Conservation (phyloP, 1,140 invertebrate species). For the Pinna nobilis region DNA sequence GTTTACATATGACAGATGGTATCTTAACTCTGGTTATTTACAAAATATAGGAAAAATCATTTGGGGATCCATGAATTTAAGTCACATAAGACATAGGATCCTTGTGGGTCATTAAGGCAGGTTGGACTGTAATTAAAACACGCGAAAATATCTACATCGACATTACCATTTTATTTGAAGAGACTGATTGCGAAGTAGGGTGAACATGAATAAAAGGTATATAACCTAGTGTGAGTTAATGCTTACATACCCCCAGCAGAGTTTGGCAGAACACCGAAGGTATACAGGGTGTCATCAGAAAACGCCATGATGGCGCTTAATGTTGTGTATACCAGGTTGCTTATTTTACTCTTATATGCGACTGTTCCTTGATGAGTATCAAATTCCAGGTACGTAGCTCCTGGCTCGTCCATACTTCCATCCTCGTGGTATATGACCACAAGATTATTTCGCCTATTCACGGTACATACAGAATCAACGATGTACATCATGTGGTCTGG, state of each 20-base stretch:
- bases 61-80: too few species aligned
- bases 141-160: too few species aligned
- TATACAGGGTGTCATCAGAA: not conserved
- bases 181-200: not conserved
- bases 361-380: conserved; percentile 8
- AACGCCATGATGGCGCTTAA: not conserved
- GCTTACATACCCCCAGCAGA: not conserved
- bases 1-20: too few species aligned
- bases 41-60: too few species aligned
- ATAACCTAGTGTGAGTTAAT: not conserved
- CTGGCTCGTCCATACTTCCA: not conserved
- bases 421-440: not conserved
- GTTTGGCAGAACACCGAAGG: not conserved
- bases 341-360: not conserved
- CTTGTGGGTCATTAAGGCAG: not conserved
- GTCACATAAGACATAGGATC: too few species aligned
- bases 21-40: too few species aligned
- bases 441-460: conserved; percentile 5
- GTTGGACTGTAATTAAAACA: not conserved
- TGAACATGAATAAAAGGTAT: not conserved
- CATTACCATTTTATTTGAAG: not conserved
- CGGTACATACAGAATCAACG: conserved; percentile 1
- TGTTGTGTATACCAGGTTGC: not conserved
- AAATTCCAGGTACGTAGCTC: not conserved
- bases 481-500: not conserved